phyloP scores from a whole-genome alignment of 2,113 vertebrate genomes.

The Thinocorus orbignyianus region DNA sequence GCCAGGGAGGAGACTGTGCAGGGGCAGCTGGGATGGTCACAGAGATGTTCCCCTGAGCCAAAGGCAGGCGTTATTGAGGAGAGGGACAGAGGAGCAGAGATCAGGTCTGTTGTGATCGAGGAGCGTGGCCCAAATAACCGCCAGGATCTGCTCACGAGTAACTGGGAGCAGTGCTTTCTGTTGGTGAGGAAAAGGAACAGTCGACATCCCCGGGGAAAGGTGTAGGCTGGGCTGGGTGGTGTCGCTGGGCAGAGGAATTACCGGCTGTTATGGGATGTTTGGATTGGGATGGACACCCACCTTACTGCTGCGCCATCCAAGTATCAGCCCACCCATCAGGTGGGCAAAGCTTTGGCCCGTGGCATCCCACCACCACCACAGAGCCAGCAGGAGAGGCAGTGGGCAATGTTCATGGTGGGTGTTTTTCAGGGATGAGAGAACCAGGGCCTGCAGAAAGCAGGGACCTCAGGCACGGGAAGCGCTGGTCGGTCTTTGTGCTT shows the following conservation, averaged over 20 bases:
- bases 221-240: neutral
- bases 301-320: neutral
- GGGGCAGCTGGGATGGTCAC: neutral
- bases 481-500: neutral
- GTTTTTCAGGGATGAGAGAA: neutral
- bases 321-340: neutral
- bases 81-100: too few relatives aligned
- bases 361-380: fast-evolving
- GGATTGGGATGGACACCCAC: neutral
- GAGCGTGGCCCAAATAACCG: neutral
- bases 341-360: neutral
- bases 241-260: neutral
- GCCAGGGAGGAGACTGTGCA: neutral
- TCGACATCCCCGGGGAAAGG: neutral
- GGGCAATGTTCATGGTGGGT: neutral
- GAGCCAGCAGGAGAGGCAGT: neutral
- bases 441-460: neutral
- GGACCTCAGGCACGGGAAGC: neutral
- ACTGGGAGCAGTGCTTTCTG: neutral
- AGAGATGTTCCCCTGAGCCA: too few relatives aligned
- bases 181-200: neutral
- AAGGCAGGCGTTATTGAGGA: neutral
- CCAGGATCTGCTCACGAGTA: fast-evolving
- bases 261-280: fast-evolving
- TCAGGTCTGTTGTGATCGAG: neutral